Evolutionary conservation across 2,888 invertebrate genomes (phyloP).

Genomic region (Dioctria linearis): DNA sequence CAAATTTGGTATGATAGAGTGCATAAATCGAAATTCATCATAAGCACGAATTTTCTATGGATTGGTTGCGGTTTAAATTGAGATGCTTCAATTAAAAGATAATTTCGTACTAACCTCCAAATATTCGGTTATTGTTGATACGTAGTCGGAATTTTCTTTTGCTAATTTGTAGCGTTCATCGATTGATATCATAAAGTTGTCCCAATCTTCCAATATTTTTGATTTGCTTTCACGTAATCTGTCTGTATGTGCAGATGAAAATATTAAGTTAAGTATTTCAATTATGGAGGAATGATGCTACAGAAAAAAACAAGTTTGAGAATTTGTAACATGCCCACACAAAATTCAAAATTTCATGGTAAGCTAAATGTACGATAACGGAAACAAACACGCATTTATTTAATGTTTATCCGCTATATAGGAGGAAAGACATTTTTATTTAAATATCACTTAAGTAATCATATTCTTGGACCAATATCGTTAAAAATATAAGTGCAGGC

Average conservation of each 20-base stretch:
- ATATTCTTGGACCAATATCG: too few relatives aligned
- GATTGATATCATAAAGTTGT: conserved; percentile 61
- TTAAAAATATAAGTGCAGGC: too few relatives aligned
- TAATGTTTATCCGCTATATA: too few relatives aligned
- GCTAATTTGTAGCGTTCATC: conserved; percentile 65
- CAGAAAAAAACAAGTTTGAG: too few relatives aligned
- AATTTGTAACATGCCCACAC: too few relatives aligned
- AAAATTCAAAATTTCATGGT: too few relatives aligned
- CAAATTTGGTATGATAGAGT: conserved; percentile 81
- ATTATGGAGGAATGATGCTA: too few relatives aligned
- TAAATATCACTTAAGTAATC: too few relatives aligned
- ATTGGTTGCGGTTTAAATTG: neutral
- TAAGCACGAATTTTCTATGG: conserved; percentile 79
- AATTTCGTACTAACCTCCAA: conserved; percentile 69
- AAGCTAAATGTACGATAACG: too few relatives aligned
- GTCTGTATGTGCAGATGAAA: conserved; percentile 70
- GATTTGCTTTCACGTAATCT: conserved; percentile 62
- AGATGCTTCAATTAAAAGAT: neutral
- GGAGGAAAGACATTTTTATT: too few relatives aligned
- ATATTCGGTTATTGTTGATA: conserved; percentile 69
- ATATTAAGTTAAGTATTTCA: too few relatives aligned
- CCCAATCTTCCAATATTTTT: conserved; percentile 63
- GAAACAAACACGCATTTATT: too few relatives aligned
- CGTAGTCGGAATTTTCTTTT: conserved; percentile 70
- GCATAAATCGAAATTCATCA: conserved; percentile 80